These are phyloP conservation scores for Amblyteles armatorius DNA, from an alignment of 2,888 invertebrate genomes.

Conservation along the genomic window DNA sequence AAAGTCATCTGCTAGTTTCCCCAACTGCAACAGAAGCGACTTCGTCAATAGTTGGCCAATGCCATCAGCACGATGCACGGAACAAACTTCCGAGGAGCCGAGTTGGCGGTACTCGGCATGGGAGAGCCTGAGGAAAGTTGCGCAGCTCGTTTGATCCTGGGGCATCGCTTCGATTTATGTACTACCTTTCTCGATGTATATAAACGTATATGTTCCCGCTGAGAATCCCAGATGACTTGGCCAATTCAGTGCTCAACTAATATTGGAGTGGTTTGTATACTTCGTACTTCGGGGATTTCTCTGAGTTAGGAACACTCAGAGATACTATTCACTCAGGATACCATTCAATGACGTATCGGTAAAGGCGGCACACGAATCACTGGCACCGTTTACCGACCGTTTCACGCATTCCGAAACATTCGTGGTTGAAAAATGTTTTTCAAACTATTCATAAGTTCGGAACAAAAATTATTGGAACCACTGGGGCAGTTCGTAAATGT, in stretches of 20 bases:
- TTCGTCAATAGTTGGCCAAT: slow-evolving; percentile 48
- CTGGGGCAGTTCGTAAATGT: background rate
- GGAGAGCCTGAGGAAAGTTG: slow-evolving; percentile 25
- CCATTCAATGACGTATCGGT: background rate
- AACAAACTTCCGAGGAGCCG: slow-evolving; percentile 45
- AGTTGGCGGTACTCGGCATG: slow-evolving; percentile 31
- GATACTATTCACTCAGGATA: too few species aligned
- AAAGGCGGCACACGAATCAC: background rate
- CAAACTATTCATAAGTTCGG: too few species aligned
- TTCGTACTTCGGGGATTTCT: background rate
- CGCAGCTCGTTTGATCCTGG: slow-evolving; percentile 51
- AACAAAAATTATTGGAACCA: too few species aligned
- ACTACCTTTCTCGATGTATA: slow-evolving; percentile 8
- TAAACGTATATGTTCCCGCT: background rate
- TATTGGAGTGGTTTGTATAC: background rate
- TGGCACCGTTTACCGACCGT: background rate
- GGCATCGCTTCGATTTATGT: slow-evolving; percentile 42
- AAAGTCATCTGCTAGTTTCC: slow-evolving; percentile 44
- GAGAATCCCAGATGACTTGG: slow-evolving; percentile 10
- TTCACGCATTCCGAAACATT: too few species aligned
- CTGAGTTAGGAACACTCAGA: background rate
- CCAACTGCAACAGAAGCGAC: background rate
- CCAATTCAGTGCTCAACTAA: slow-evolving; percentile 10
- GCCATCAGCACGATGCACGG: slow-evolving; percentile 35
- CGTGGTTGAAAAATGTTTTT: too few species aligned